These are phyloP conservation scores for Leptoteleia sp. DNA, from an alignment of 1,140 invertebrate genomes.

Conservation along the genomic window DNA sequence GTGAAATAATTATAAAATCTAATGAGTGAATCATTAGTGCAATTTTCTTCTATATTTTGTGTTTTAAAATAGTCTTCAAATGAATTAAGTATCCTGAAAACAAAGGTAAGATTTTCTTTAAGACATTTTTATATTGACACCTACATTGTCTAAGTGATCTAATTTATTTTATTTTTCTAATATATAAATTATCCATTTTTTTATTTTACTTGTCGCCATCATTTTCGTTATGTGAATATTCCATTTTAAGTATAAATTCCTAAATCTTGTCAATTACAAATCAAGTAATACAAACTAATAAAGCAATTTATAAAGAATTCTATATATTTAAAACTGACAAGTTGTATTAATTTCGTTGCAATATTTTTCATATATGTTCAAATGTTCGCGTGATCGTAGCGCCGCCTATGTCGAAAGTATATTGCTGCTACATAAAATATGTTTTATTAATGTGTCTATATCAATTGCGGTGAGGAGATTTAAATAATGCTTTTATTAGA, in stretches of 20 bases:
- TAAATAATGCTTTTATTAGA: constrained; percentile 12
- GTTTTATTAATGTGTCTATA: constrained; percentile 18
- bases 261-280: too few species aligned
- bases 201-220: neutral
- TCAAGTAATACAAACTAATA: neutral
- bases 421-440: neutral
- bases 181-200: neutral
- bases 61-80: neutral
- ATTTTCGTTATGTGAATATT: too few species aligned
- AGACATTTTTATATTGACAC: too few species aligned
- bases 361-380: constrained; percentile 8
- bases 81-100: neutral
- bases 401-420: constrained; percentile 4
- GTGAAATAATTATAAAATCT: constrained; percentile 13
- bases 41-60: constrained; percentile 1
- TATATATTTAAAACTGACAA: constrained; percentile 4
- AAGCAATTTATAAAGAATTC: neutral
- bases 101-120: too few species aligned
- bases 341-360: neutral
- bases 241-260: neutral
- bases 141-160: too few species aligned
- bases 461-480: constrained; percentile 11
- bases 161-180: neutral
- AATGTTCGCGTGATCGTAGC: constrained; percentile 17
- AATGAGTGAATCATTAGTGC: constrained; percentile 8